Percentiles rank a stretch among this genome's conserved stretches.
These are phyloP conservation scores for Aplidium turbinatum DNA, from an alignment of 23 tunicate species.

Conservation along the genomic window DNA sequence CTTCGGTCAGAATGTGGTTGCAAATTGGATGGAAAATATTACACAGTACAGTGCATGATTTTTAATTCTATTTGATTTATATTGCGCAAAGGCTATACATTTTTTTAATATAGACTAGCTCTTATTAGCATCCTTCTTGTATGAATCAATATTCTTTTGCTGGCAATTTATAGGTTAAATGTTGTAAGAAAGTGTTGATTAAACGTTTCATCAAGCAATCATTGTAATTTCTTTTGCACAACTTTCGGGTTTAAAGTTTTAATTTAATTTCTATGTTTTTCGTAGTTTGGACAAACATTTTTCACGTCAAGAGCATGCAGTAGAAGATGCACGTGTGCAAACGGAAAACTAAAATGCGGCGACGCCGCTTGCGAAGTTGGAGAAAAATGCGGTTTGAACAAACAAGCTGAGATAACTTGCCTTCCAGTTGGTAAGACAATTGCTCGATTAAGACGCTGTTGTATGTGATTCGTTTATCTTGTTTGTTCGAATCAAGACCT, in stretches of 20 bases:
- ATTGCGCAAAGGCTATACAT: no score
- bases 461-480: not conserved
- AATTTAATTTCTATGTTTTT: not conserved
- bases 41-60: no score
- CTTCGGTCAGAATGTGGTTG: conserved; percentile 42
- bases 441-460: not conserved
- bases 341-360: conserved; percentile 15
- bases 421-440: conserved; percentile 16
- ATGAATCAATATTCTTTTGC: not conserved
- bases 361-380: not conserved
- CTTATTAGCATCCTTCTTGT: not conserved
- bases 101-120: no score
- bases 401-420: conserved; percentile 27
- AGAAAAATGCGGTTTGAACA: conserved; percentile 37
- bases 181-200: no score
- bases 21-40: conserved; percentile 26
- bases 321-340: conserved; percentile 16
- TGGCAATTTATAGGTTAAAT: no score
- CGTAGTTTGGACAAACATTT: conserved; percentile 13
- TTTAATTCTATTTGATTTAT: no score
- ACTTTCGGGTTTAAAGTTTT: not conserved
- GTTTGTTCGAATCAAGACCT: not conserved
- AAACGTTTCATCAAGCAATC: no score
- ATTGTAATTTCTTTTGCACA: not conserved
- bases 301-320: not conserved